Conservation (phyloP, 2,797 vertebrate species). For the Hoplostethus atlanticus region DNA sequence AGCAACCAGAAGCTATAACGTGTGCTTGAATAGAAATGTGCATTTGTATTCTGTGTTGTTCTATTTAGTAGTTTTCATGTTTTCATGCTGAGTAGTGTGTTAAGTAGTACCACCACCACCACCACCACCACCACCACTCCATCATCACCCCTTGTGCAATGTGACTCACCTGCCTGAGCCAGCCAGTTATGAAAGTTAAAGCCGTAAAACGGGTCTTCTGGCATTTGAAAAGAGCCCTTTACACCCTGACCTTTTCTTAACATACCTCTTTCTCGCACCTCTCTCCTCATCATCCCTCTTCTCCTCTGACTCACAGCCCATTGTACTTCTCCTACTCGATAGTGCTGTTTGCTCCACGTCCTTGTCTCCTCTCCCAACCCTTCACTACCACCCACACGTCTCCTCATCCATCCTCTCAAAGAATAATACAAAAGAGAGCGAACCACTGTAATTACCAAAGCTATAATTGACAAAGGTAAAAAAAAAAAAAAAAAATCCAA, state of each 20-base stretch:
- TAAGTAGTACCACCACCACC: constrained; percentile 1
- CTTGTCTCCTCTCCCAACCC: constrained; percentile 52
- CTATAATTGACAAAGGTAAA: constrained; percentile 28
- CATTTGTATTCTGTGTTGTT: neutral
- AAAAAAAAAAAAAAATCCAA: neutral
- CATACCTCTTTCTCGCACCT: constrained; percentile 49
- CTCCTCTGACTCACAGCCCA: constrained; percentile 69
- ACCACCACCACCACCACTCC: constrained; percentile 9
- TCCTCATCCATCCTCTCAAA: constrained; percentile 71
- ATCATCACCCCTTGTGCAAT: constrained; percentile 9
- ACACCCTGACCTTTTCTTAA: constrained; percentile 66
- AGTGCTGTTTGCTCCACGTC: constrained; percentile 58
- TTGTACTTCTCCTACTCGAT: constrained; percentile 69
- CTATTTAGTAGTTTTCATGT: constrained; percentile 7
- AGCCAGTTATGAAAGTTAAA: constrained; percentile 52
- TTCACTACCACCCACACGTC: constrained; percentile 73
- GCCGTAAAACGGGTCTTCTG: constrained; percentile 43
- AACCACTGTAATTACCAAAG: constrained; percentile 61
- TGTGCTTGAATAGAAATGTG: constrained; percentile 8
- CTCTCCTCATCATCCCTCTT: constrained; percentile 27
- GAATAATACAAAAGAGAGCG: constrained; percentile 62
- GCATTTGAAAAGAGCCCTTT: constrained; percentile 58
- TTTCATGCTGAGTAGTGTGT: neutral
- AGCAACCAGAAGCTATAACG: constrained; percentile 10
- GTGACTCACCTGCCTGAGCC: constrained; percentile 44